phyloP scores from a whole-genome alignment of 2,113 vertebrate genomes.

The Benitochromis conjunctus region DNA sequence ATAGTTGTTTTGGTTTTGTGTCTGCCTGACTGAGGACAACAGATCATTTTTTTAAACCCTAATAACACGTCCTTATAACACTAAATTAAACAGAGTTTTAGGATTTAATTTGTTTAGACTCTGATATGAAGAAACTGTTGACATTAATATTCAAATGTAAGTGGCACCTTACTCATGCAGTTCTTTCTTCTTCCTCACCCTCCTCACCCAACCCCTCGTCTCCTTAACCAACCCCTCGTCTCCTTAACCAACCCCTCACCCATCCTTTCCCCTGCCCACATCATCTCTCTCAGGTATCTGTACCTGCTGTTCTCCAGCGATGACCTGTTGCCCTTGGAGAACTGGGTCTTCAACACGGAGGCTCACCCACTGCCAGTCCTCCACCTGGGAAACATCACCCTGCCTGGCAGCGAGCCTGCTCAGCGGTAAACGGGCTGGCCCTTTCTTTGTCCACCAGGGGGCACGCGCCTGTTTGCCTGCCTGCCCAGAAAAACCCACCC shows the following conservation, averaged over 20 bases:
- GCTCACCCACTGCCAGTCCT: conserved; percentile 95
- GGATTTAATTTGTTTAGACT: background rate
- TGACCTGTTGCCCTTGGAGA: conserved; percentile 93
- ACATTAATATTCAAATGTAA: background rate
- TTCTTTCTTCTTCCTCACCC: background rate
- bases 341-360: conserved; percentile 98
- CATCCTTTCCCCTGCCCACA: background rate
- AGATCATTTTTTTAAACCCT: background rate
- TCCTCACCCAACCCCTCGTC: background rate
- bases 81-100: background rate
- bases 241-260: too few species aligned
- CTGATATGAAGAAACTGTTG: background rate
- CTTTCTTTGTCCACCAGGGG: background rate
- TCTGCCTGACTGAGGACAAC: background rate
- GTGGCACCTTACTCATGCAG: background rate
- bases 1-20: background rate
- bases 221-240: background rate
- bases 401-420: conserved; percentile 85
- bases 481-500: background rate
- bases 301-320: conserved; percentile 97
- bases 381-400: conserved; percentile 90
- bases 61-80: background rate
- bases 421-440: conserved; percentile 77
- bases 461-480: background rate
- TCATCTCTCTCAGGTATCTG: conserved; percentile 80